Evolutionary conservation across 1,140 invertebrate genomes (phyloP), one percentile per base, ranked within the genome.

Genomic region (Laupala kohalensis): DNA sequence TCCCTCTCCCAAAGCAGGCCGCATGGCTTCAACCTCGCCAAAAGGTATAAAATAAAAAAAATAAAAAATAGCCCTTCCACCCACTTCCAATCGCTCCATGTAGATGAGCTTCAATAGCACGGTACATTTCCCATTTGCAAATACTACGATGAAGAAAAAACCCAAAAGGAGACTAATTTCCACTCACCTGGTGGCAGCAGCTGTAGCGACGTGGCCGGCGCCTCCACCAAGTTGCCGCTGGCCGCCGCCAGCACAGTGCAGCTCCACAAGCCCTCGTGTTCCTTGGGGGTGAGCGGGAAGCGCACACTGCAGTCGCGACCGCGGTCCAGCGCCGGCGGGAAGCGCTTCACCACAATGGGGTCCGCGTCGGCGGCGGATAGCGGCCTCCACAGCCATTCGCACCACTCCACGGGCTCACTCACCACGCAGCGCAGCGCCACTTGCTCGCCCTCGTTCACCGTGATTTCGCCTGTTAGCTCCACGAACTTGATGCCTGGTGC

Each of bases 221-320:
- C 81, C 72, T 79, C 76, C 72, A 81, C 80, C 6, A 82, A 73
- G 24, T 78, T 74, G 23, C 80, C 80, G 13, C 75, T 74, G 0
- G 78, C 75, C 12, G 78, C 77, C 64, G 81, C 74, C 37, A 79
- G 75, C 25, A 82, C 80, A 6, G 80, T 79, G 69, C 81, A 83
- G 19, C 79, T 82, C 81, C 81, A 83, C 4, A 82, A 72, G 3
- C 81, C 81, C 73, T 82, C 80, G 72, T 82, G 80, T 69, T 81
- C 80, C 75, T 81, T 78, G 63, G 81, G 69, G 25, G 82, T 78
- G 70, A 80, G 82, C 69, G 80, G 80, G 72, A 83, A 81, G 64
- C 81, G 75, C 25, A 82, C 78, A 23, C 80, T 82, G 76, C 81
- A 83, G 71, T 83, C 81, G 71, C 82, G 78, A 67, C 81, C 78